Evolutionary conservation across 2,113 vertebrate genomes (phyloP).

Genomic region (Eleginops maclovinus): DNA sequence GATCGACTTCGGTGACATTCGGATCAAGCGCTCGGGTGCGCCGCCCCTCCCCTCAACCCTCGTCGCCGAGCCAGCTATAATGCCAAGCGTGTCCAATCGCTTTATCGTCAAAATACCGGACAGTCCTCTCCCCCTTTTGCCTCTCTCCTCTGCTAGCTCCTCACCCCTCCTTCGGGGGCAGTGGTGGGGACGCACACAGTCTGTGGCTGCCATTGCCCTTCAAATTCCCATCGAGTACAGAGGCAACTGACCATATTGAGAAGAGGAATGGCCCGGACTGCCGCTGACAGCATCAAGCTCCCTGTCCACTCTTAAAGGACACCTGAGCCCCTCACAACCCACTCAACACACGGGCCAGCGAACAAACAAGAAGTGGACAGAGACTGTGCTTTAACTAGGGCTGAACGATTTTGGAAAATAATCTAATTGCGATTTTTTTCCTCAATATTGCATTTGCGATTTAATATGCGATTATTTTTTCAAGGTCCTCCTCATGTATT

Average conservation of each 20-base stretch:
- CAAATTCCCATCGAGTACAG: conserved; percentile 46
- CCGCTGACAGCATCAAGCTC: conserved; percentile 26
- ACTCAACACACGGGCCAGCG: conserved; percentile 52
- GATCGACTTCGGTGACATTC: conserved; percentile 86
- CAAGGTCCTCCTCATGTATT: no score
- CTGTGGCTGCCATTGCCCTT: conserved; percentile 51
- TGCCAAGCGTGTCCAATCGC: conserved; percentile 84
- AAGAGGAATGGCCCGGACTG: conserved; percentile 21
- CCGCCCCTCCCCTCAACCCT: conserved; percentile 49
- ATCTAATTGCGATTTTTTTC: no score
- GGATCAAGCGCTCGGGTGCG: conserved; percentile 78
- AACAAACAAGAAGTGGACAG: conserved; percentile 45
- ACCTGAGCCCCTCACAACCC: conserved; percentile 51
- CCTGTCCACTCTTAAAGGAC: conserved; percentile 58
- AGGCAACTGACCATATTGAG: conserved; percentile 52
- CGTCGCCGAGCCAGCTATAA: conserved; percentile 53
- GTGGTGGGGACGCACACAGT: not conserved
- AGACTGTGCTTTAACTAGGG: not conserved
- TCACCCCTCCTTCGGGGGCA: not conserved
- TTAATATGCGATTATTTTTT: no score
- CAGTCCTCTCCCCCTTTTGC: conserved; percentile 30
- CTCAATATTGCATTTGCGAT: no score
- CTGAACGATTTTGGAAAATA: no score
- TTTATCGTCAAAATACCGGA: conserved; percentile 81
- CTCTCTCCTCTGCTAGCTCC: conserved; percentile 12